Base-by-base conservation (phyloP, 2,888 invertebrate genomes). In the Diadegma fenestrale region DNA sequence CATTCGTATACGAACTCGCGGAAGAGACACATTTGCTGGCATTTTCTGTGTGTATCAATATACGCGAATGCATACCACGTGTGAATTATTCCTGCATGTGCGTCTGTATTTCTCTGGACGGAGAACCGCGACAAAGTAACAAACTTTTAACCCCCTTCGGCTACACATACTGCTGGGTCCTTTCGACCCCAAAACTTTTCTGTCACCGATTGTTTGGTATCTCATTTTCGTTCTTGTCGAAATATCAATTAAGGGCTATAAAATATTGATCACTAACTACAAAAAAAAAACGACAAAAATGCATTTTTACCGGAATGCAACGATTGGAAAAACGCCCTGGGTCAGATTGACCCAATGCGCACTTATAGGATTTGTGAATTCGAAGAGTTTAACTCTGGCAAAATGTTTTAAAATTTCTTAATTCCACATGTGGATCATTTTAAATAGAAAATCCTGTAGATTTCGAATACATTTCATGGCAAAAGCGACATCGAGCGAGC, bases 21-120 rank as follows among this genome's bases (percentile, higher is more conserved):
- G 63, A 51, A 80, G 76, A 51, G 72, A 68, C 76, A 86, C 68
- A 84, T 84, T 84, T 66, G 79, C 79, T 84, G 66, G 72, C 72
- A 22, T 54, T 85, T 61, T n/a, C 30, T 17, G 37, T 61, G 43
- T 68, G 26, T 30, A 41, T 43, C 6, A 33, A 54, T 51, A 80
- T 64, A 64, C 69, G 37, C 72, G 48, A 17, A 17, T 75, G 30
- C 17, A n/a, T 43, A 75, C 43, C 33, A 51, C 12, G n/a, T 33
- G 5, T 12, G 7, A 17, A 51, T n/a, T 12, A 58, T 58, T 26
- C 12, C 22, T 26, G 12, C 58, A 14, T 26, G 22, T 58, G 26
- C 26, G 58, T 26, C 26, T 58, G 26, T 58, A 26, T 14, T 12
- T 58, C 22, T 58, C 26, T 12, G n/a, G n/a, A 58, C 14, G 26